phyloP scores from a whole-genome alignment of 2,113 vertebrate genomes.

The Procavia capensis region DNA sequence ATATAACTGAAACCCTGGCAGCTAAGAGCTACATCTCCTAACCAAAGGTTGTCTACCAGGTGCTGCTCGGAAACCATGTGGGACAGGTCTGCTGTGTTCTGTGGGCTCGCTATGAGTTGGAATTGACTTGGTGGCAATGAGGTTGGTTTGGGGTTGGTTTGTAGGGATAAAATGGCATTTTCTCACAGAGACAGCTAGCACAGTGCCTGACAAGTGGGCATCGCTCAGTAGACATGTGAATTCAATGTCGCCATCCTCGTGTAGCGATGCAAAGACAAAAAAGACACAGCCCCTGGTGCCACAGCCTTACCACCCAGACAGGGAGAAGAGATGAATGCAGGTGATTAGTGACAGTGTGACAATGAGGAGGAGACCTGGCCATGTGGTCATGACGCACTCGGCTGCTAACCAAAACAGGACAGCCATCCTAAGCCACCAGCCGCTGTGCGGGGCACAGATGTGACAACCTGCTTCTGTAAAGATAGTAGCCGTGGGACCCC shows the following conservation, averaged over 20 bases:
- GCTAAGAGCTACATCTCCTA: no score
- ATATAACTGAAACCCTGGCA: no score
- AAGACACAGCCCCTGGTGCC: conserved; percentile 5
- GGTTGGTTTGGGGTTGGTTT: no score
- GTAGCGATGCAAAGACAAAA: conserved; percentile 1
- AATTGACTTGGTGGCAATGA: no score
- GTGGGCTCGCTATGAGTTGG: no score
- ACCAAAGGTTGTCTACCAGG: no score
- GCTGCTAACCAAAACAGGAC: neutral
- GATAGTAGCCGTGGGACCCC: neutral
- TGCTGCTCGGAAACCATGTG: no score
- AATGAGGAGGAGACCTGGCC: neutral
- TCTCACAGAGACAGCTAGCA: neutral
- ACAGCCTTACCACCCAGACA: neutral
- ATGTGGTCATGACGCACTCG: neutral
- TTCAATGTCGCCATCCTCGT: neutral
- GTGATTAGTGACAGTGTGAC: neutral
- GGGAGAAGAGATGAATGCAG: neutral
- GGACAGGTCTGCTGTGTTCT: no score
- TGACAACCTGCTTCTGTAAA: neutral
- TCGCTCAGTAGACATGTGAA: neutral
- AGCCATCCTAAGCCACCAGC: neutral
- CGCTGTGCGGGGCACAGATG: neutral
- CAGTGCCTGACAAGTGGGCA: neutral
- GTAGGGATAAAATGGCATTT: neutral